Base-by-base conservation (phyloP, 2,113 vertebrate species). In the Euleptes europaea region DNA sequence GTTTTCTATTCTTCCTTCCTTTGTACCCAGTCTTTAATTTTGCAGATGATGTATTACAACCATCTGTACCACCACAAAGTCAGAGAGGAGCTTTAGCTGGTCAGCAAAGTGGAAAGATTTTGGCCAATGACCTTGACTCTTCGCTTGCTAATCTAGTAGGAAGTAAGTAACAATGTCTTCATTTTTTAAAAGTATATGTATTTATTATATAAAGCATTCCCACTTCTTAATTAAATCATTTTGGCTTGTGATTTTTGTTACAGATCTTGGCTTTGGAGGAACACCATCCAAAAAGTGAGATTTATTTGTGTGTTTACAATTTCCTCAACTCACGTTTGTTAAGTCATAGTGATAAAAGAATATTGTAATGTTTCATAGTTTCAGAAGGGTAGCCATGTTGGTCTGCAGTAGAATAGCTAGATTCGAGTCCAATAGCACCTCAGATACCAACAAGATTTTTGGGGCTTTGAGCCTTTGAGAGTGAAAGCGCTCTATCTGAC, bases 241-340 rank as follows among this genome's bases (percentile, higher is more conserved):
- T 78, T 19, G n/a, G 71, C 3, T 89, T 19, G 70, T 60, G 31
- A 2, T 54, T 66, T 33, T 10, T 88, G 82, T 94, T 87, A 82
- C 92, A 99, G 98, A 98, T 94, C 95, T 98, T 93, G 97, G 97
- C 93, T 98, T 98, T 95, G 98, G 97, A 94, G 97, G 97, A 90
- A 96, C 91, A 40, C 94, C 96, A 84, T 94, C 96, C 70, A 98
- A 99, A 96, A 98, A 97, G 98, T 99, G 95, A 98, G 98, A 85
- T 26, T 33, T 47, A 80, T 9, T 5, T 15, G 2, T 74, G 6
- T 82, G 19, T 11, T 60, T 76, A 23, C 35, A 44, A 31, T 23
- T 33, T 65, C 54, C 28, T 74, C 33, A 28, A 3, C 54, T 73
- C n/a, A 23, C 14, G 11, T 83, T 63, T 63, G 28, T 10, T 44